These are phyloP conservation scores for Epinotia brunnichana DNA, from an alignment of 2,888 invertebrate species.

Conservation along the genomic window DNA sequence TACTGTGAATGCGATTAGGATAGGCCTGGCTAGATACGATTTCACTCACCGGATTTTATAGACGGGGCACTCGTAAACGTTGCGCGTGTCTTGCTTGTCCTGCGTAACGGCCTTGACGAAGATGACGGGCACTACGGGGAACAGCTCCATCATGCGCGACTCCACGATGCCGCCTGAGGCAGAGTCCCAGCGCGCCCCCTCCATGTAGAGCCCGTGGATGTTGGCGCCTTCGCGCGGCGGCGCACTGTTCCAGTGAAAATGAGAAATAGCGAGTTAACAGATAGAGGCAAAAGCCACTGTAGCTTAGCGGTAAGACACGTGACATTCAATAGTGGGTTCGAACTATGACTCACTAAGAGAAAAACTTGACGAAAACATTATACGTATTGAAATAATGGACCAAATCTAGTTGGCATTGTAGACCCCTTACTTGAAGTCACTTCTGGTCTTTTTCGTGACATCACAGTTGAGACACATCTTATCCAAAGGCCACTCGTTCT, in stretches of 20 bases:
- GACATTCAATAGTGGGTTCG: too few species aligned
- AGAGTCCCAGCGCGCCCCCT: constrained; percentile 97
- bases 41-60: constrained; percentile 90
- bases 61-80: constrained; percentile 96
- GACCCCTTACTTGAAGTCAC: constrained; percentile 88
- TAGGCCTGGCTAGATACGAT: too few species aligned
- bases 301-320: too few species aligned
- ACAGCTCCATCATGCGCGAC: constrained; percentile 94
- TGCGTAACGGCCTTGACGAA: constrained; percentile 93
- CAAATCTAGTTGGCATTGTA: background rate
- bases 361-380: background rate
- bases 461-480: constrained; percentile 98
- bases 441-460: constrained; percentile 93
- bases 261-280: background rate
- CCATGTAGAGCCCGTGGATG: constrained; percentile 95
- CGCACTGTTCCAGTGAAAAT: constrained; percentile 71
- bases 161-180: constrained; percentile 90
- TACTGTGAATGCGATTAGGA: constrained; percentile 52
- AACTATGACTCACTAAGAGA: too few species aligned
- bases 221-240: constrained; percentile 96
- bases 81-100: constrained; percentile 94
- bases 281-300: too few species aligned
- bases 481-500: constrained; percentile 97
- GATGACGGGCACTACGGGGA: constrained; percentile 95
- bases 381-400: background rate